phyloP scores from a whole-genome alignment of 2,797 vertebrate genomes.

The Pagetopsis macropterus region DNA sequence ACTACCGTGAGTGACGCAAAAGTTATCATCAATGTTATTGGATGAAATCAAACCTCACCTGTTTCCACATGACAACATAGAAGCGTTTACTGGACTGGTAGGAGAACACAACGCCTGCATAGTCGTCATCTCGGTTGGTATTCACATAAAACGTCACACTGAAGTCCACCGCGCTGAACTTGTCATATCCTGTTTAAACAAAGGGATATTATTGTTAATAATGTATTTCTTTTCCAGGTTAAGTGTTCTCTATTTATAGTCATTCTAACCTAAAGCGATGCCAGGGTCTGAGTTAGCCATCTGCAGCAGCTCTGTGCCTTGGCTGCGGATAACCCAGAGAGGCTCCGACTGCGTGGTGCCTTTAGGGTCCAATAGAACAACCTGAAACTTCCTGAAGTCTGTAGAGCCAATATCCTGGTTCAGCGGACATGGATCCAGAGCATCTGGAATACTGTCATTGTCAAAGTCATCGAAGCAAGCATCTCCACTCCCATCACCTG shows the following conservation, averaged over 20 bases:
- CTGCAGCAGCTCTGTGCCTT: conserved; percentile 96
- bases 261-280: conserved; percentile 91
- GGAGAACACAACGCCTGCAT: conserved; percentile 94
- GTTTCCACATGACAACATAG: conserved; percentile 99
- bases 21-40: neutral
- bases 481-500: conserved; percentile 92
- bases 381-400: conserved; percentile 96
- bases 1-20: neutral
- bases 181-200: conserved; percentile 87
- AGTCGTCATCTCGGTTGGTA: conserved; percentile 96
- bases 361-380: conserved; percentile 94
- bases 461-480: conserved; percentile 96
- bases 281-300: conserved; percentile 96
- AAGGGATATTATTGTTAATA: conserved; percentile 3
- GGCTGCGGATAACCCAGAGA: conserved; percentile 95
- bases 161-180: conserved; percentile 95
- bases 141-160: conserved; percentile 97
- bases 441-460: conserved; percentile 93
- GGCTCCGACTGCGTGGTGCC: conserved; percentile 97
- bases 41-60: conserved; percentile 79
- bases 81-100: conserved; percentile 97
- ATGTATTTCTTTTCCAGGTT: neutral
- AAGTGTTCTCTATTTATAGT: neutral
- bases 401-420: conserved; percentile 91
- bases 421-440: conserved; percentile 92